A percentile compares a stretch with the other conserved stretches of the same genome.
Conservation (phyloP, 37 sponge, comb jelly and placozoan genomes). For the Lycopodina hypogea region DNA sequence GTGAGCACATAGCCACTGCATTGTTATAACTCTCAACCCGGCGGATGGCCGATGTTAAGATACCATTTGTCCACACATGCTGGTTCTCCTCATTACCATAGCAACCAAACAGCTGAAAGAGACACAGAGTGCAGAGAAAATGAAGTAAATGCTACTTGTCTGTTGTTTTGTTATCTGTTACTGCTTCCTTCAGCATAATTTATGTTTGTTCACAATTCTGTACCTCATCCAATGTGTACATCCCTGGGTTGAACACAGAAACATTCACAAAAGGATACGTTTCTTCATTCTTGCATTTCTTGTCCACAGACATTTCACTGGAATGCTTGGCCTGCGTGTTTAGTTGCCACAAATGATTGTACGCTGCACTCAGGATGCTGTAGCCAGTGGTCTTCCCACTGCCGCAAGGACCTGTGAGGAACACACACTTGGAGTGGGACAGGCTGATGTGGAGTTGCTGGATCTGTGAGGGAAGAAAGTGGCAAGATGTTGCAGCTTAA, state of each 20-base stretch:
- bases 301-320: background rate
- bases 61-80: conserved; percentile 31
- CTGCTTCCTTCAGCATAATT: too few species aligned
- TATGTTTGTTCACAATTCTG: too few species aligned
- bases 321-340: background rate
- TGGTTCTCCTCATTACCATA: background rate
- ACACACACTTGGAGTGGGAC: conserved; percentile 9
- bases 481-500: too few species aligned
- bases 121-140: background rate
- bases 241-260: conserved; percentile 39
- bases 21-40: conserved; percentile 3
- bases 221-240: conserved; percentile 60
- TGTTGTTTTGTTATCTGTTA: too few species aligned
- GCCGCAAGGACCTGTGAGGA: conserved; percentile 41
- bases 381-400: conserved; percentile 61
- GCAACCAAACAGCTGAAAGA: conserved; percentile 40
- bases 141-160: too few species aligned
- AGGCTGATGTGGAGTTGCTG: conserved; percentile 55
- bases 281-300: background rate
- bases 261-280: conserved; percentile 34
- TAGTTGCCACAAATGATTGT: conserved; percentile 16
- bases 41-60: conserved; percentile 20
- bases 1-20: background rate
- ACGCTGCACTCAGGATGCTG: conserved; percentile 48
- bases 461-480: too few species aligned